Percentiles rank a stretch among this genome's conserved stretches.
phyloP scores from a whole-genome alignment of 2,888 invertebrate genomes.

The Tineola bisselliella region DNA sequence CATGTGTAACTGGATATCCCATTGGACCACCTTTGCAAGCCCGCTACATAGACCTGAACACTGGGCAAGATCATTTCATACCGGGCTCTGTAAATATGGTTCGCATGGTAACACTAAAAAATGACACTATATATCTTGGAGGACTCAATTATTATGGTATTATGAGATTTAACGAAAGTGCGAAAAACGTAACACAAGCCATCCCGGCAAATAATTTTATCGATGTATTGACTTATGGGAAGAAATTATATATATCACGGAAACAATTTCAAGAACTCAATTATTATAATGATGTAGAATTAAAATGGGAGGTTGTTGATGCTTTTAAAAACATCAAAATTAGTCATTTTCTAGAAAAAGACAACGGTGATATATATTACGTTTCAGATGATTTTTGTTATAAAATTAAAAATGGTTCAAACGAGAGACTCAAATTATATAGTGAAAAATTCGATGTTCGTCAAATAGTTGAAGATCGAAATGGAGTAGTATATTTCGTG shows the following conservation, averaged over 20 bases:
- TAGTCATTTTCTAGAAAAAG: not conserved
- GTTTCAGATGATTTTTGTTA: not conserved
- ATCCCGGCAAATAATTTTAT: not conserved
- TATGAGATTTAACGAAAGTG: not conserved
- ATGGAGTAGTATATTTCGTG: not conserved
- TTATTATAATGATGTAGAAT: not conserved
- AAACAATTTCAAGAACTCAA: not conserved
- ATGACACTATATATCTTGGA: not conserved
- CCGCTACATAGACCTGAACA: not conserved
- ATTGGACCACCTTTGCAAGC: not conserved
- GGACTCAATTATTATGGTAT: conserved; percentile 2
- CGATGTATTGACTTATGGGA: not conserved
- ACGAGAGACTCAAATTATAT: not conserved
- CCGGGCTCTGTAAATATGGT: not conserved
- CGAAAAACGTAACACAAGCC: not conserved
- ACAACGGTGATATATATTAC: conserved; percentile 4
- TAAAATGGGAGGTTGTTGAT: not conserved
- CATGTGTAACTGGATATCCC: not conserved
- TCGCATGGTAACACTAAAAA: not conserved
- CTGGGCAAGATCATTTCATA: not conserved
- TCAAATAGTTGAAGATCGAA: not conserved
- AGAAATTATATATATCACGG: not conserved
- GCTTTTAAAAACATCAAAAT: not conserved
- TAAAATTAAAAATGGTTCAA: not conserved
- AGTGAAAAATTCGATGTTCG: not conserved